These are phyloP conservation scores for Saturnia japonica DNA, from an alignment of 2,888 invertebrate species.

Conservation along the genomic window DNA sequence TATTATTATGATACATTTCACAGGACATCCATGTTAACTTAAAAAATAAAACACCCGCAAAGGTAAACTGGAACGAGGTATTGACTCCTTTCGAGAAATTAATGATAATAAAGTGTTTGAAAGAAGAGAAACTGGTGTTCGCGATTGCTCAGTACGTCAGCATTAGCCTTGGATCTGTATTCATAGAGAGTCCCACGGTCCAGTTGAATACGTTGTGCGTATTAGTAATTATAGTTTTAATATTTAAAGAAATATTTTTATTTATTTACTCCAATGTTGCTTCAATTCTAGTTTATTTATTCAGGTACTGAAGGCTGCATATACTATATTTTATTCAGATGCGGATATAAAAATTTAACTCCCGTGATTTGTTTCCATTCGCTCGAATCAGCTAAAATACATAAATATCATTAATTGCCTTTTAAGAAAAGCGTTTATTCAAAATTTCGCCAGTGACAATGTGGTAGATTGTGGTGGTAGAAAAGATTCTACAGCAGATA, in stretches of 20 bases:
- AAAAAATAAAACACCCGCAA: slow-evolving; percentile 47
- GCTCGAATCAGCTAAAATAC: too few relatives aligned
- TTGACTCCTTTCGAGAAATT: slow-evolving; percentile 90
- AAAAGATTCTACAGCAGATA: too few relatives aligned
- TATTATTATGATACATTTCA: slow-evolving; percentile 27
- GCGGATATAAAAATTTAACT: too few relatives aligned
- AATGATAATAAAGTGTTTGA: slow-evolving; percentile 88
- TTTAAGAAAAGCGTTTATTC: too few relatives aligned
- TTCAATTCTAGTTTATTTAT: too few relatives aligned
- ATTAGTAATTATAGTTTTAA: slow-evolving; percentile 22
- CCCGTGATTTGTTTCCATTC: too few relatives aligned
- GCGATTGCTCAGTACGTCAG: slow-evolving; percentile 91
- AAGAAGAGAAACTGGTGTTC: slow-evolving; percentile 91
- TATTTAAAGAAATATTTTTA: not conserved
- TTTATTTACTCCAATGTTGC: too few relatives aligned
- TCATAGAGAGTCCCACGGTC: slow-evolving; percentile 91
- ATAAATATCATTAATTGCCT: too few relatives aligned
- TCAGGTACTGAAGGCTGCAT: too few relatives aligned
- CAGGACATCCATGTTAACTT: slow-evolving; percentile 83
- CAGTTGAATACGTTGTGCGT: slow-evolving; percentile 85
- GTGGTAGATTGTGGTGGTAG: too few relatives aligned
- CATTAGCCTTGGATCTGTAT: slow-evolving; percentile 87
- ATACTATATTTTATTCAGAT: too few relatives aligned
- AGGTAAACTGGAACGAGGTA: slow-evolving; percentile 83
- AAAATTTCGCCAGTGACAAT: too few relatives aligned